Evolutionary conservation across 2,113 vertebrate species (phyloP), one percentile per base, ranked within the genome.

Genomic region (Siniperca chuatsi): DNA sequence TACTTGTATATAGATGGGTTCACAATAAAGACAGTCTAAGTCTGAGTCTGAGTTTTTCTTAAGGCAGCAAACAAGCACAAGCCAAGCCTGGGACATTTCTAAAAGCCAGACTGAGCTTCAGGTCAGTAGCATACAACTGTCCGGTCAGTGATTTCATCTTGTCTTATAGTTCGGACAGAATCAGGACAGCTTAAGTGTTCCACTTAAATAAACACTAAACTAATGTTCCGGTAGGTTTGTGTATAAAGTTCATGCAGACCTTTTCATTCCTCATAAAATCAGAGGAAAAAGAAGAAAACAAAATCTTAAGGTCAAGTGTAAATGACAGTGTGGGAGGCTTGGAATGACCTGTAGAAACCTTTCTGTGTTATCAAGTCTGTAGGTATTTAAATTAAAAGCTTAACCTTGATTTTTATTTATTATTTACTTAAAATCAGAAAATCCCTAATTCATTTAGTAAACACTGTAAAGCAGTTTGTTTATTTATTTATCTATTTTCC

Each of bases 61-160:
- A 11, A 44, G 20, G 57, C 55, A 37, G 40, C 23, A 76, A 78
- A 78, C 20, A 54, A 57, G 12, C 35, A 66, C 15, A 33, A 35
- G 37, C 13, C n/a, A 65, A 46, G 16, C 8, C 71, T 78, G 15
- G 37, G 9, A 62, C n/a, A 2, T 75, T 81, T 64, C 29, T 48
- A 16, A 78, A 71, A 67, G 37, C 16, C 65, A 79, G 9, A 48
- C 61, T 69, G 55, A 74, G 60, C 58, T 54, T 46, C 33, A 90
- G 81, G 85, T 85, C 75, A 61, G 21, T 16, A 61, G 71, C 35
- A 3, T 16, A 13, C 65, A 58, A 33, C 35, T 33, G 60, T 78
- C 58, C 18, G 76, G 71, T 73, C 81, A 80, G 60, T 7, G 58
- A 13, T 35, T 12, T 35, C 16, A n/a, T 74, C 37, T 76, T 4